Conservation (phyloP, 1,140 invertebrate species). For the Sesamia nonagrioides region DNA sequence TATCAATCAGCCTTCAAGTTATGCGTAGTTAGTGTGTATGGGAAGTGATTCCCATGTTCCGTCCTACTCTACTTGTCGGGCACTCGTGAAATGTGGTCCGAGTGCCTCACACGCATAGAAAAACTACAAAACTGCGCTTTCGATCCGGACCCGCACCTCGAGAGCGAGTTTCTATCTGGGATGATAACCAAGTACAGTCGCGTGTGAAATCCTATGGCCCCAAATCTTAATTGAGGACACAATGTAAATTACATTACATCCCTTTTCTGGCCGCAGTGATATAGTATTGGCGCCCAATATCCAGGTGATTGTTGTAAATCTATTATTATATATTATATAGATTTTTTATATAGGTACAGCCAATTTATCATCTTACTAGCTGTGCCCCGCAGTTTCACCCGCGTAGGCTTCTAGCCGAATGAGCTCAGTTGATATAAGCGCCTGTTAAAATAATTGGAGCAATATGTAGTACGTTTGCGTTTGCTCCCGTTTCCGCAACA, state of each 20-base stretch:
- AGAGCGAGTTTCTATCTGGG: constrained; percentile 72
- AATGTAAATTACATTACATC: constrained; percentile 1
- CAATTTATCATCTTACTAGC: constrained; percentile 19
- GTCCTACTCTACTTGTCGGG: constrained; percentile 68
- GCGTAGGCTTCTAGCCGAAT: too few species aligned
- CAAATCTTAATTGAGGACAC: constrained; percentile 34
- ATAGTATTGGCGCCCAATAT: not conserved
- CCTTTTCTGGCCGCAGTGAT: not conserved
- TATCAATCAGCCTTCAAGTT: not conserved
- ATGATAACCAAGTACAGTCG: constrained; percentile 65
- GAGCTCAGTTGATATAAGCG: too few species aligned
- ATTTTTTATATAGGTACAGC: not conserved
- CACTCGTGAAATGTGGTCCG: constrained; percentile 62
- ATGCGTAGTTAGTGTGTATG: constrained; percentile 15
- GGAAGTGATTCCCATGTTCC: constrained; percentile 45
- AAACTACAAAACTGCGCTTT: constrained; percentile 76
- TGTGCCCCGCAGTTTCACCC: too few species aligned
- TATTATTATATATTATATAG: constrained; percentile 6
- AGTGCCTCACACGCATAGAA: constrained; percentile 53
- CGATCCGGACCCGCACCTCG: constrained; percentile 69
- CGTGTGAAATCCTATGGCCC: constrained; percentile 52
- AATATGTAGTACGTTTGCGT: too few species aligned
- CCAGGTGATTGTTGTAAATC: not conserved
- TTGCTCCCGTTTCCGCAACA: too few species aligned
- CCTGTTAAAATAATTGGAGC: too few species aligned